Evolutionary conservation across 2,797 vertebrate species (phyloP).

Genomic region (Rhinoraja longicauda): DNA sequence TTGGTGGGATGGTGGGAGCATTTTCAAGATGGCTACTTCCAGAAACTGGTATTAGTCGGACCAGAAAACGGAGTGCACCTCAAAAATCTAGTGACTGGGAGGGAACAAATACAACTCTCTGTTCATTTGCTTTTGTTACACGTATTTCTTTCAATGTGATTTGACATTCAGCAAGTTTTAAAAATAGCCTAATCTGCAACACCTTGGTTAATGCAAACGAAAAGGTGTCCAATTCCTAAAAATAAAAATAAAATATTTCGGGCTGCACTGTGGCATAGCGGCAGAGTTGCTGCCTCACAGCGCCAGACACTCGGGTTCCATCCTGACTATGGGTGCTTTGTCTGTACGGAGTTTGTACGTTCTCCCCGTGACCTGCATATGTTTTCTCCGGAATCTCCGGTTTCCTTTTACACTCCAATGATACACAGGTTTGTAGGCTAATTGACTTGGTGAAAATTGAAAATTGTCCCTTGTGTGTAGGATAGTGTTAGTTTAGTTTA

Average conservation of each 20-base stretch:
- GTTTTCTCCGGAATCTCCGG: too few species aligned
- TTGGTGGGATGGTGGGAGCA: not conserved
- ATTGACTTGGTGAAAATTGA: too few species aligned
- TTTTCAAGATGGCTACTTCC: not conserved
- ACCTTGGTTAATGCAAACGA: not conserved
- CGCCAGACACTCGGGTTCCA: too few species aligned
- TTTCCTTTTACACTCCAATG: too few species aligned
- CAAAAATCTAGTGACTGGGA: not conserved
- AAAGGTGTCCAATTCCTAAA: not conserved
- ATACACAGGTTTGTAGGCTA: too few species aligned
- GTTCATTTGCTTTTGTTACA: not conserved
- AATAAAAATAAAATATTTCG: not conserved
- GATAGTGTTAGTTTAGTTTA: too few species aligned
- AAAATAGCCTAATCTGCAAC: not conserved
- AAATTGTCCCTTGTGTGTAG: too few species aligned
- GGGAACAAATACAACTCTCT: not conserved
- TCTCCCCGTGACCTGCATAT: too few species aligned
- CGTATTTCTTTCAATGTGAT: not conserved
- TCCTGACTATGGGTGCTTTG: too few species aligned
- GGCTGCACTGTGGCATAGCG: too few species aligned
- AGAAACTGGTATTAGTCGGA: not conserved
- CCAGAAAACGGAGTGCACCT: not conserved
- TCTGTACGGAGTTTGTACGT: too few species aligned
- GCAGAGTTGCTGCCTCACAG: too few species aligned
- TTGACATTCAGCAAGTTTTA: not conserved